Evolutionary conservation across 2,113 vertebrate genomes (phyloP).

Genomic region (Platysteira castanea): DNA sequence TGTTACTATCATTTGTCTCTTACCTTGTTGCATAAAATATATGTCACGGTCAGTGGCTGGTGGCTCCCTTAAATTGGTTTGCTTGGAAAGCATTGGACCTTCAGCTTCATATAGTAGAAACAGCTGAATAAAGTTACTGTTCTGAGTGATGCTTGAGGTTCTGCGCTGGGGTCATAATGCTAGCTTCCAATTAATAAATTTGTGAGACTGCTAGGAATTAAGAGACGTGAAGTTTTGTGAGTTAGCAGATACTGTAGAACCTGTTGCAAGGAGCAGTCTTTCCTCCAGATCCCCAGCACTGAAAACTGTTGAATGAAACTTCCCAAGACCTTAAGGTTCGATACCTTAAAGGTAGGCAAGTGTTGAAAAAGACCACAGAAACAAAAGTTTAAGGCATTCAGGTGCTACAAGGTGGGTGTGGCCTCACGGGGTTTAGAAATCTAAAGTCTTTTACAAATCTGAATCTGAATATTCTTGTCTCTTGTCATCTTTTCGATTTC

Average conservation of each 20-base stretch:
- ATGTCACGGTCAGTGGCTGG: rapidly evolving
- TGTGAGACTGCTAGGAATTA: background rate
- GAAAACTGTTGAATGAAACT: background rate
- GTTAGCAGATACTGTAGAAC: background rate
- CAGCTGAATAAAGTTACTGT: background rate
- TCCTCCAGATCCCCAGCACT: background rate
- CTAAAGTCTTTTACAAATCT: background rate
- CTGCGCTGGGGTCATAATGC: background rate
- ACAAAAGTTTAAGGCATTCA: background rate
- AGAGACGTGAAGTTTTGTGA: background rate
- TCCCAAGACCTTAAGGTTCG: background rate
- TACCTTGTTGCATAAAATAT: background rate
- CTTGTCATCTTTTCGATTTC: background rate
- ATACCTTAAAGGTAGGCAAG: background rate
- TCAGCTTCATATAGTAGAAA: background rate
- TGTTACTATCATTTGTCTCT: background rate
- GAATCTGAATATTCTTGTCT: background rate
- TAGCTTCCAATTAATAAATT: background rate
- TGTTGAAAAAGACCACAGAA: background rate
- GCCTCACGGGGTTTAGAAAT: background rate
- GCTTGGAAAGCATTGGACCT: background rate
- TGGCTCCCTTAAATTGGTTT: background rate
- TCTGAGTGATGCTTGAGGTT: background rate
- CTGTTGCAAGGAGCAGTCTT: background rate
- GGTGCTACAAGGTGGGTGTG: background rate